Evolutionary conservation across 2,797 vertebrate genomes (phyloP).

Genomic region (Sebastes taczanowskii): DNA sequence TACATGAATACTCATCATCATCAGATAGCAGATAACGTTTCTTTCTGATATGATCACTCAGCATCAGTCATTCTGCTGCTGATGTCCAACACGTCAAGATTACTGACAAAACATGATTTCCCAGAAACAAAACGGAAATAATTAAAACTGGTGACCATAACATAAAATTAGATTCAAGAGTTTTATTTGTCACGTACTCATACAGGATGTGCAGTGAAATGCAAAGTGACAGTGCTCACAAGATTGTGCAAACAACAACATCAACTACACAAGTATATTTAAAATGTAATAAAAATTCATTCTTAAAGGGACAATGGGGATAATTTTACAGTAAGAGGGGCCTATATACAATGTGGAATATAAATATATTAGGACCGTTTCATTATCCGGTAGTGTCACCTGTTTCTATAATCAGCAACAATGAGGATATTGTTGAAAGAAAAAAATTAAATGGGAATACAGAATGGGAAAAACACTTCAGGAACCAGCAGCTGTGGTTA

Average conservation of each 20-base stretch:
- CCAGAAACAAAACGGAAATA: not conserved
- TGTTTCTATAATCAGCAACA: not conserved
- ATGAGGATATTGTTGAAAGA: not conserved
- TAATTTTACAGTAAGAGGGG: too few species aligned
- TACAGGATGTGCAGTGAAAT: too few species aligned
- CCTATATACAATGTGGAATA: too few species aligned
- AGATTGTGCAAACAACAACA: too few species aligned
- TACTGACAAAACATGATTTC: not conserved
- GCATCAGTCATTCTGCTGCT: not conserved
- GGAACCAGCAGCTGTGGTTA: not conserved
- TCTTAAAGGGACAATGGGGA: too few species aligned
- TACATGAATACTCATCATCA: not conserved
- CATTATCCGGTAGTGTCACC: not conserved
- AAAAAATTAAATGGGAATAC: not conserved
- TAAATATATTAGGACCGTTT: not conserved
- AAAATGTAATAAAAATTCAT: too few species aligned
- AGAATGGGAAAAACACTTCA: not conserved
- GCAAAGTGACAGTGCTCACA: too few species aligned
- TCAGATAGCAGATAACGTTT: not conserved
- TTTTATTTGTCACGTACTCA: too few species aligned
- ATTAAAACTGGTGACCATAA: not conserved
- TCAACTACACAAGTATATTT: too few species aligned
- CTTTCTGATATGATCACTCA: not conserved
- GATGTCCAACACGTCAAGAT: not conserved
- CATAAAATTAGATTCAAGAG: too few species aligned